Evolutionary conservation across 2,113 vertebrate genomes (phyloP), one percentile per base, ranked within the genome.

Genomic region (Sakesphorus luctuosus): DNA sequence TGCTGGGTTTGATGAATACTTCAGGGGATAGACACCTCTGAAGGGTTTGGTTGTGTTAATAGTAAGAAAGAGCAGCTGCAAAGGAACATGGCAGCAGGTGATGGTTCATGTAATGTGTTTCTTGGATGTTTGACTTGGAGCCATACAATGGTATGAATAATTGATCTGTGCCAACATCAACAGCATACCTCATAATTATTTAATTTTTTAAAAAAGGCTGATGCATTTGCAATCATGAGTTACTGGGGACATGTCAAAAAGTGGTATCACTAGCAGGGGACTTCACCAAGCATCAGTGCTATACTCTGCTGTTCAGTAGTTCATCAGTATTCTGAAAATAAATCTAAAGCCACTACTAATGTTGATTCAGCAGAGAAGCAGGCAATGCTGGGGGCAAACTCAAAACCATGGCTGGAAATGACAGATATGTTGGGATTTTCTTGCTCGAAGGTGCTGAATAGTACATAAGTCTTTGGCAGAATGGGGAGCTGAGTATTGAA

Each of bases 91-190:
- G 80, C 83, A 89, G 93, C 86, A 94, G 72, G 89, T 96, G 84
- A 71, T 50, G 86, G 6, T 72, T 84, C 13, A 8, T 75, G 50
- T 77, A 90, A 95, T 77, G 55, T 81, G 73, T 77, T 96, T 89
- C 69, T 90, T 63, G 65, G 55, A 59, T 95, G 89, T 92, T 94
- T 94, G 83, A 50, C 84, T 92, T 95, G 89, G 94, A 97, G 44
- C 56, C 1, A 7, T 75, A 74, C 79, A 92, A 84, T 67, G 77
- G 84, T 65, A 74, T 92, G 89, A 96, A 92, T 90, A 92, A 94
- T 93, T 97, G 68, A 93, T 74, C 61, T 74, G 68, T 95, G 95
- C 96, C 90, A 97, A 93, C 91, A 94, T 65, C 93, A 97, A 95
- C 96, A 95, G 61, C 61, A 6, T 78, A 74, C 52, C 86, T 97